phyloP scores from a whole-genome alignment of 2,113 vertebrate species.

The Melanerpes formicivorus region DNA sequence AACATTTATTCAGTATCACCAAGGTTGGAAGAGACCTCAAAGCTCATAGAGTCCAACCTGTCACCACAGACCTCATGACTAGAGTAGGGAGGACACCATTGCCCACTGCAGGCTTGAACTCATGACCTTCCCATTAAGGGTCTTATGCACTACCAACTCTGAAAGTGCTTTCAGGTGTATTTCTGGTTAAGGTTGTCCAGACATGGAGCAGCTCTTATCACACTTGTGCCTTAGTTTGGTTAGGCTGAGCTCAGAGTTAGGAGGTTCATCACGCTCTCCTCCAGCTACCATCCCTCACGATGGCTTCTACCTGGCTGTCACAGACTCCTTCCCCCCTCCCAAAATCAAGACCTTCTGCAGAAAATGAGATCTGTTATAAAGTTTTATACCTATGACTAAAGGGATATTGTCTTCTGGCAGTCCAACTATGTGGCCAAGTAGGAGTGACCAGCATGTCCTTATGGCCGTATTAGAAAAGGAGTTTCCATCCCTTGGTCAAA shows the following conservation, averaged over 20 bases:
- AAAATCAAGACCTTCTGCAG: neutral
- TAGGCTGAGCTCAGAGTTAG: neutral
- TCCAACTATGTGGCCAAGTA: neutral
- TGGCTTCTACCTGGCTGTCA: accelerated
- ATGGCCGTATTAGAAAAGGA: neutral
- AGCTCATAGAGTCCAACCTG: too few species aligned
- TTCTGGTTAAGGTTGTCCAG: neutral
- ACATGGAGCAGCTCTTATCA: neutral
- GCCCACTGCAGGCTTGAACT: too few species aligned
- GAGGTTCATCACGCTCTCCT: neutral
- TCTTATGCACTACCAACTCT: neutral
- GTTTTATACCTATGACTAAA: neutral
- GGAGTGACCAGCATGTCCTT: neutral
- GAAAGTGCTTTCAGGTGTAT: neutral
- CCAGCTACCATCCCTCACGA: neutral
- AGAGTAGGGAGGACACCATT: too few species aligned
- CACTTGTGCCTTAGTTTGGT: neutral
- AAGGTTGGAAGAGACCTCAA: too few species aligned
- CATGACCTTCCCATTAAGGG: too few species aligned
- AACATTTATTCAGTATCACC: neutral
- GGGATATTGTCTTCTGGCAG: neutral
- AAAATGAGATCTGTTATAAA: neutral
- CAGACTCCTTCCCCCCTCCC: too few species aligned
- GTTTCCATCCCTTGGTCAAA: neutral
- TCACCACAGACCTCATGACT: too few species aligned